These are phyloP conservation scores for Hyla sarda DNA, from an alignment of 2,113 vertebrate species.

Conservation along the genomic window DNA sequence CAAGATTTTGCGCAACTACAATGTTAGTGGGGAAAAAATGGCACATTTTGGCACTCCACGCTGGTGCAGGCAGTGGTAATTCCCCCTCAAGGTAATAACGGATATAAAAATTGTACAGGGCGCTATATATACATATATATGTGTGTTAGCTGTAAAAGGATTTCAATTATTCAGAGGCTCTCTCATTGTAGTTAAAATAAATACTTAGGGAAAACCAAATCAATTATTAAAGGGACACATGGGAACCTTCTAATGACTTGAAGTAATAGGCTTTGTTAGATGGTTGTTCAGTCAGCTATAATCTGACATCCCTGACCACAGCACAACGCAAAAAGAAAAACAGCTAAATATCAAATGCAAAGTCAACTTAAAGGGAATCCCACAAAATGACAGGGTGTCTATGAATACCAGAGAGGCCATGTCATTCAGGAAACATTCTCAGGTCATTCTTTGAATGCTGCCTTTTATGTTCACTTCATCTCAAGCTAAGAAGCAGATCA, in stretches of 20 bases:
- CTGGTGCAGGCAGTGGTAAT: too few species aligned
- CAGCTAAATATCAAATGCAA: not conserved
- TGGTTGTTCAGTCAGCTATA: not conserved
- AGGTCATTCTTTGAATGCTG: not conserved
- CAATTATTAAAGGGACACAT: constrained; percentile 66
- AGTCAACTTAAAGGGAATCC: not conserved
- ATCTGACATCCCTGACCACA: not conserved
- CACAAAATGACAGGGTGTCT: not conserved
- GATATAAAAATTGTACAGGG: too few species aligned
- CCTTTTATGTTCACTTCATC: not conserved
- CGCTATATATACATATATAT: not conserved
- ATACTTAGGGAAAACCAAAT: constrained; percentile 67
- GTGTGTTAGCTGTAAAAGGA: not conserved
- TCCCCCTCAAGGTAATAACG: too few species aligned
- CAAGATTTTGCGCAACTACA: too few species aligned
- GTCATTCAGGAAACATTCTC: not conserved
- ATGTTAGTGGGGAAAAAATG: too few species aligned
- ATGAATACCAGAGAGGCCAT: not conserved
- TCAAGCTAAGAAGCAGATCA: not conserved
- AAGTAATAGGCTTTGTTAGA: constrained; percentile 24
- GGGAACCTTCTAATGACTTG: constrained; percentile 54
- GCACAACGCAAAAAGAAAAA: not conserved
- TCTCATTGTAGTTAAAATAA: constrained; percentile 71
- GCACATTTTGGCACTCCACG: too few species aligned
- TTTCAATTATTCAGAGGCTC: constrained; percentile 66